These are phyloP conservation scores for Indicator indicator DNA, from an alignment of 2,113 vertebrate genomes.

Conservation along the genomic window DNA sequence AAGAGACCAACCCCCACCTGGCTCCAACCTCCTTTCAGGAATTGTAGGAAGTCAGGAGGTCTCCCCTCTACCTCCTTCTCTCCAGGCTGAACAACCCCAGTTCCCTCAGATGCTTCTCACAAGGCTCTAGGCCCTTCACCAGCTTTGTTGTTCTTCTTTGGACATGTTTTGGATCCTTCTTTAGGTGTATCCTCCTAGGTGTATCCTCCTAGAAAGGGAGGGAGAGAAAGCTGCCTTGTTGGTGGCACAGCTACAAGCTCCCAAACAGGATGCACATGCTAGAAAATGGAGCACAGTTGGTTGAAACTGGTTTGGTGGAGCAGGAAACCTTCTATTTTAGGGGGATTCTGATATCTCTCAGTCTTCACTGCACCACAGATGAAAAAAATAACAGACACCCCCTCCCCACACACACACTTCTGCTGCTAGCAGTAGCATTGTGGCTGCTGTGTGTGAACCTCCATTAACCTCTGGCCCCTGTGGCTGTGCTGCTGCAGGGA, in stretches of 20 bases:
- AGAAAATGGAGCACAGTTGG: background rate
- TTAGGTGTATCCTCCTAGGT: background rate
- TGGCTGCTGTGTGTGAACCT: background rate
- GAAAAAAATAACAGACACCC: background rate
- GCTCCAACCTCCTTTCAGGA: too few species aligned
- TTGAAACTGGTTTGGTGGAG: background rate
- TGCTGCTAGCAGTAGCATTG: background rate
- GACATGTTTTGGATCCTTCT: too few species aligned
- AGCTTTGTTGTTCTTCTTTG: too few species aligned
- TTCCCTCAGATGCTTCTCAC: too few species aligned
- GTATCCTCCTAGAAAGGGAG: background rate
- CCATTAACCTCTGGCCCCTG: background rate
- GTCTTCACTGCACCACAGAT: background rate
- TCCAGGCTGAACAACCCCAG: too few species aligned
- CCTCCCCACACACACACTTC: background rate
- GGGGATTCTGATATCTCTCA: background rate
- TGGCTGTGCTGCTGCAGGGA: background rate
- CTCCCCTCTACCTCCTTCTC: too few species aligned
- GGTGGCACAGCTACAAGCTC: background rate
- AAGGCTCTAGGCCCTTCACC: too few species aligned
- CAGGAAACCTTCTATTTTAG: background rate
- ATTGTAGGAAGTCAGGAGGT: too few species aligned
- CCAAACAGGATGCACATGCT: rapidly evolving
- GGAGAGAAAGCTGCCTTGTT: background rate
- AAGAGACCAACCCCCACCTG: too few species aligned